Percentiles rank a stretch among this genome's conserved stretches.
Evolutionary conservation across 2,113 vertebrate genomes (phyloP).

Genomic region (Centropus bengalensis): DNA sequence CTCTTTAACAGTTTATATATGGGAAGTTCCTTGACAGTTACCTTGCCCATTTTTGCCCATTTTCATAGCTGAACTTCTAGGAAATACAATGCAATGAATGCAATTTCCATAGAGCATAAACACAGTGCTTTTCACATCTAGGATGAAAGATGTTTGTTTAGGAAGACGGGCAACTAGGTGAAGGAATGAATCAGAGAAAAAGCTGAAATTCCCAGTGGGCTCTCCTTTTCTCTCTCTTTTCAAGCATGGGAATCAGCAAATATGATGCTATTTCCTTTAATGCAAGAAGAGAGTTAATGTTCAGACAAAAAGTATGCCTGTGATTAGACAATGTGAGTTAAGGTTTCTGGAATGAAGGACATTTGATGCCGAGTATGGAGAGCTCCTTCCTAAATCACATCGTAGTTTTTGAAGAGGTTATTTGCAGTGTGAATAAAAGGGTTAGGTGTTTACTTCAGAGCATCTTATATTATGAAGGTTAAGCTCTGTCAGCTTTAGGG

Average conservation of each 20-base stretch:
- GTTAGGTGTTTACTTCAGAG: slow-evolving; percentile 10
- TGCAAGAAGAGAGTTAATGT: not conserved
- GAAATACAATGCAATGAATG: not conserved
- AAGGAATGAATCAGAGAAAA: not conserved
- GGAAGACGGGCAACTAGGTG: not conserved
- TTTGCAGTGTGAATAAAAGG: slow-evolving; percentile 26
- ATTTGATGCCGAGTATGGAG: slow-evolving; percentile 70
- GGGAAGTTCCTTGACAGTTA: not conserved
- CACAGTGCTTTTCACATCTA: not conserved
- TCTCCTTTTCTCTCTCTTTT: slow-evolving; percentile 28
- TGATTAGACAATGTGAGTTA: slow-evolving; percentile 33
- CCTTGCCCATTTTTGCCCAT: not conserved
- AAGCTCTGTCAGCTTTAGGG: not conserved
- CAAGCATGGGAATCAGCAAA: not conserved
- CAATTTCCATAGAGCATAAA: not conserved
- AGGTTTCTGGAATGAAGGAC: slow-evolving; percentile 70
- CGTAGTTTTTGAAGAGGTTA: not conserved
- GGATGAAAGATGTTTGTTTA: not conserved
- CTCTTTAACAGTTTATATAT: not conserved
- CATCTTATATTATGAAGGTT: not conserved
- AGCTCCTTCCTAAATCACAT: slow-evolving; percentile 53
- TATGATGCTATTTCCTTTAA: slow-evolving; percentile 17
- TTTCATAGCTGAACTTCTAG: not conserved
- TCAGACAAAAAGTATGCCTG: slow-evolving; percentile 11
- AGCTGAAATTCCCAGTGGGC: not conserved